Evolutionary conservation across 2,888 invertebrate genomes (phyloP).

Genomic region (Napeogenes inachia): DNA sequence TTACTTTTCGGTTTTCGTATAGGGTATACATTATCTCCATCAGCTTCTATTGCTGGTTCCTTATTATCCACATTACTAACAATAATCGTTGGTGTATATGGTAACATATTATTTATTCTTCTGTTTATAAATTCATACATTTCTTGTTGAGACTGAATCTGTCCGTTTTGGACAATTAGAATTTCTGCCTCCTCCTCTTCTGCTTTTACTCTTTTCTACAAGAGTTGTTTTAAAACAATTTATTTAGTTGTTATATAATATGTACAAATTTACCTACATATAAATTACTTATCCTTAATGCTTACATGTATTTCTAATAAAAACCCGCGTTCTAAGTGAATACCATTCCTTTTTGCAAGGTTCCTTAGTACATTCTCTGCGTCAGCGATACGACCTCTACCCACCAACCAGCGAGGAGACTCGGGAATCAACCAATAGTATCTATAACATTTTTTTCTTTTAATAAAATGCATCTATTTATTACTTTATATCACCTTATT

Average conservation of each 20-base stretch:
- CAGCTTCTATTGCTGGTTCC: slow-evolving; percentile 53
- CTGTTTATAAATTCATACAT: slow-evolving; percentile 49
- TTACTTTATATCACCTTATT: background rate
- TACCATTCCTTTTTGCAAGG: slow-evolving; percentile 80
- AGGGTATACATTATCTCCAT: slow-evolving; percentile 54
- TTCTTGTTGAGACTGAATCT: slow-evolving; percentile 38
- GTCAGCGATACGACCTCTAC: slow-evolving; percentile 80
- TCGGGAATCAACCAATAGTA: slow-evolving; percentile 83
- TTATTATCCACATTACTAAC: slow-evolving; percentile 43
- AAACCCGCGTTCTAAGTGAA: slow-evolving; percentile 75
- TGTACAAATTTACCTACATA: background rate
- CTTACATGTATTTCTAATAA: slow-evolving; percentile 79
- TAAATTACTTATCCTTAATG: background rate
- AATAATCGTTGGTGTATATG: slow-evolving; percentile 54
- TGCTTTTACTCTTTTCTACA: slow-evolving; percentile 62
- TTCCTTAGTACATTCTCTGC: slow-evolving; percentile 80
- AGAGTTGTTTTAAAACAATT: slow-evolving; percentile 19
- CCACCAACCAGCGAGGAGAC: slow-evolving; percentile 83
- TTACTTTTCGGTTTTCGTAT: slow-evolving; percentile 35
- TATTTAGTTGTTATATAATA: background rate
- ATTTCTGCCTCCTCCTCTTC: slow-evolving; percentile 49
- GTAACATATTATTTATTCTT: slow-evolving; percentile 62
- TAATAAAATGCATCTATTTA: no score
- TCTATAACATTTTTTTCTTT: slow-evolving; percentile 45
- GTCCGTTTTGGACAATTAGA: slow-evolving; percentile 49